These are phyloP conservation scores for Oegoconia quadripuncta DNA, from an alignment of 2,888 invertebrate species.

Conservation along the genomic window DNA sequence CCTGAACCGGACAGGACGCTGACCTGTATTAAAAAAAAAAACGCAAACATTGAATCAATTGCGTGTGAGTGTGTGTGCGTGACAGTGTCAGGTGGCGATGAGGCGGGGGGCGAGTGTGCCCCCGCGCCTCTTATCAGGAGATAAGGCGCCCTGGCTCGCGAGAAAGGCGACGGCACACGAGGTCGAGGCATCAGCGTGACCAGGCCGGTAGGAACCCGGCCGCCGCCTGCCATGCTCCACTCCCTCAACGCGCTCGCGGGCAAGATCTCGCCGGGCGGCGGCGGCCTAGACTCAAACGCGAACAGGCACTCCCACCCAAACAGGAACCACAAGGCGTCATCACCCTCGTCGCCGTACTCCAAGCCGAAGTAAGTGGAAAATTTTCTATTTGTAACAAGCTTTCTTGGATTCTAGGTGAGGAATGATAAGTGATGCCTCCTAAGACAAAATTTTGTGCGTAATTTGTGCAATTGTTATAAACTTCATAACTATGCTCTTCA, in stretches of 20 bases:
- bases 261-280: slow-evolving; percentile 91
- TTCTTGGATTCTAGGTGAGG: no score
- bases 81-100: slow-evolving; percentile 73
- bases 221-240: slow-evolving; percentile 90
- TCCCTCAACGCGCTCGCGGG: slow-evolving; percentile 93
- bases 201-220: slow-evolving; percentile 63
- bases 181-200: slow-evolving; percentile 69
- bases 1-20: slow-evolving; percentile 70
- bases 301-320: slow-evolving; percentile 80
- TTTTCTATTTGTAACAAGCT: no score
- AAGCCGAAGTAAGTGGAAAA: slow-evolving; percentile 76
- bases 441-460: no score
- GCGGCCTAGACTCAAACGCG: slow-evolving; percentile 84
- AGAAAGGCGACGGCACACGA: slow-evolving; percentile 57
- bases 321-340: slow-evolving; percentile 68
- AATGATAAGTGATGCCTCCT: no score
- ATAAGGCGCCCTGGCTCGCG: slow-evolving; percentile 38
- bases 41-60: slow-evolving; percentile 35
- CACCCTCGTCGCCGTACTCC: slow-evolving; percentile 70
- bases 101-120: slow-evolving; percentile 72
- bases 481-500: no score
- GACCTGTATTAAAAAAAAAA: slow-evolving; percentile 47
- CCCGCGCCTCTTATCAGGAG: slow-evolving; percentile 76
- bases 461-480: no score
- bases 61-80: slow-evolving; percentile 49